phyloP scores from a whole-genome alignment of 2,113 vertebrate species.

The Herpailurus yagouaroundi region DNA sequence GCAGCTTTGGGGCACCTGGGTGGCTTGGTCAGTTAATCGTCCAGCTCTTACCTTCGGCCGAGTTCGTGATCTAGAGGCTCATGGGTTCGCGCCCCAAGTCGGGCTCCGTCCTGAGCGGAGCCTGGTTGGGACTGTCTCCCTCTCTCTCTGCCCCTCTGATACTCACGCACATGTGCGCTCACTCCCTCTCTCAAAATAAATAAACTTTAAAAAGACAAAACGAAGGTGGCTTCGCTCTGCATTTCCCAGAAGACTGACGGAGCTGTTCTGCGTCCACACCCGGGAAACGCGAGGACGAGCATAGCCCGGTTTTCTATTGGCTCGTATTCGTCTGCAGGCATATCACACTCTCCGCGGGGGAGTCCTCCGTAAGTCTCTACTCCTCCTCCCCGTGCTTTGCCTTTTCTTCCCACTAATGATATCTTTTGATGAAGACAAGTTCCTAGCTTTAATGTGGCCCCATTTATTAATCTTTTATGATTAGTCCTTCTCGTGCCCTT shows the following conservation, averaged over 20 bases:
- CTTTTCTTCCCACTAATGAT: not conserved
- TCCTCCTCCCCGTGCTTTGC: not conserved
- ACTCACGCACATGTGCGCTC: no score
- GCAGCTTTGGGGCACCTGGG: no score
- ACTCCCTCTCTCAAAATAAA: no score
- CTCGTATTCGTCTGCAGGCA: fast-evolving
- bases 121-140: no score
- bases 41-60: no score
- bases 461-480: not conserved
- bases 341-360: fast-evolving
- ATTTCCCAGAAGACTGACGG: not conserved
- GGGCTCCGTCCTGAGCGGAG: no score
- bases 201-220: no score
- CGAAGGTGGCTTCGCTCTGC: no score
- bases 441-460: not conserved
- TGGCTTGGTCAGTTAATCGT: no score
- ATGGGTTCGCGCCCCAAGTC: no score
- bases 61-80: no score
- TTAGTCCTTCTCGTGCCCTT: not conserved
- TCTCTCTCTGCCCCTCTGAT: no score
- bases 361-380: not conserved
- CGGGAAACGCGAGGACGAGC: fast-evolving
- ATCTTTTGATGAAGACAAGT: not conserved
- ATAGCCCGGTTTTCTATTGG: fast-evolving
- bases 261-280: fast-evolving